phyloP scores from a whole-genome alignment of 2,113 vertebrate species.

The Ctenomys sociabilis region DNA sequence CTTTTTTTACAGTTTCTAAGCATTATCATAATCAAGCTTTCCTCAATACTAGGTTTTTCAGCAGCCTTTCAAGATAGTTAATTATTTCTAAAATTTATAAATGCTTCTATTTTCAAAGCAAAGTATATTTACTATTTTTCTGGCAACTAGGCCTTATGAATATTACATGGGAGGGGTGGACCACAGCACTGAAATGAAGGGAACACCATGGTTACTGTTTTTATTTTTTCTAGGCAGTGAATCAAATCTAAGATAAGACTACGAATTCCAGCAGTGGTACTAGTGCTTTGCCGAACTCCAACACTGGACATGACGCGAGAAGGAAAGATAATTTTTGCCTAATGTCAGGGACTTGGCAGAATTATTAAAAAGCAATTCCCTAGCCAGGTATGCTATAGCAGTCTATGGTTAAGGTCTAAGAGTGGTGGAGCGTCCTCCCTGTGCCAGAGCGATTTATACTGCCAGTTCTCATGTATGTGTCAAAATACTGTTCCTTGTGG shows the following conservation, averaged over 20 bases:
- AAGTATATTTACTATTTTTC: background rate
- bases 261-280: background rate
- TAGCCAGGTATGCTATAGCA: background rate
- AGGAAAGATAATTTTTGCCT: slow-evolving; percentile 54
- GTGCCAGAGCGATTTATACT: slow-evolving; percentile 51
- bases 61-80: background rate
- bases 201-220: background rate
- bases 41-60: background rate
- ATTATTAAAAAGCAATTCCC: background rate
- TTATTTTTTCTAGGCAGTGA: slow-evolving; percentile 20
- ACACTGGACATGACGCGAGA: background rate
- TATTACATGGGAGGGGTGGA: background rate
- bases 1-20: background rate
- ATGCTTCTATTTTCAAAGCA: slow-evolving; percentile 22
- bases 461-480: slow-evolving; percentile 57
- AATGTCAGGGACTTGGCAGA: background rate
- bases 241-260: background rate
- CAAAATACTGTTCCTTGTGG: slow-evolving; percentile 58
- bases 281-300: background rate
- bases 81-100: slow-evolving; percentile 56
- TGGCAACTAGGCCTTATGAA: background rate
- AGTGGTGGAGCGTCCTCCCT: slow-evolving; percentile 1
- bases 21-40: background rate
- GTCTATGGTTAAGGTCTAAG: slow-evolving; percentile 51
- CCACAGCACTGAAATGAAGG: background rate